Conservation (phyloP, 1,140 invertebrate species). For the Thaumatotibia leucotreta region DNA sequence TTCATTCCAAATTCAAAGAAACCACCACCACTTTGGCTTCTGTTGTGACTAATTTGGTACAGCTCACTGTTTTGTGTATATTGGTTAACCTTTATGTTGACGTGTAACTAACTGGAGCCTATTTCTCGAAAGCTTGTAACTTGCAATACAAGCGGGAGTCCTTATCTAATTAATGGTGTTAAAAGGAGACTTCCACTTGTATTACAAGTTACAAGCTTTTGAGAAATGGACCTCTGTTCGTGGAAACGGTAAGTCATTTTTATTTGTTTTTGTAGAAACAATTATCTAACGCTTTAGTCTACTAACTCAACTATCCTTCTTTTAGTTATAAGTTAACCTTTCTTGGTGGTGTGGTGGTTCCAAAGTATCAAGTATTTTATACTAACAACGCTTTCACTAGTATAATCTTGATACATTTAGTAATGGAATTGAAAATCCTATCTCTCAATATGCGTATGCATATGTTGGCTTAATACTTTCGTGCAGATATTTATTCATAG, state of each 20-base stretch:
- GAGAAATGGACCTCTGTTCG: no score
- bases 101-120: constrained; percentile 65
- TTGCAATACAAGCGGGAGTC: no score
- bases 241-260: constrained; percentile 51
- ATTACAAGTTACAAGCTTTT: no score
- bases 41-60: constrained; percentile 61
- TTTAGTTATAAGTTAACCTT: constrained; percentile 29
- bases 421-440: constrained; percentile 55
- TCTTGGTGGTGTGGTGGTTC: constrained; percentile 69
- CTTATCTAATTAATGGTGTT: no score
- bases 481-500: background rate
- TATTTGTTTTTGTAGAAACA: constrained; percentile 30
- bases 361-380: constrained; percentile 23
- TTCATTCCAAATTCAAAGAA: constrained; percentile 40
- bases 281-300: constrained; percentile 52
- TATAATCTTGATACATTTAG: constrained; percentile 35
- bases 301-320: constrained; percentile 36
- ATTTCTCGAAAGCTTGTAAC: no score
- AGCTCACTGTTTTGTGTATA: constrained; percentile 59
- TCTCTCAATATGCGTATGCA: constrained; percentile 65
- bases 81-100: constrained; percentile 36
- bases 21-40: constrained; percentile 63
- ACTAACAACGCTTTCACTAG: constrained; percentile 30
- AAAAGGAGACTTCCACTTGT: no score
- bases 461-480: constrained; percentile 3